phyloP scores from a whole-genome alignment of 2,888 invertebrate genomes.

The Caenorhabditis macrosperma region DNA sequence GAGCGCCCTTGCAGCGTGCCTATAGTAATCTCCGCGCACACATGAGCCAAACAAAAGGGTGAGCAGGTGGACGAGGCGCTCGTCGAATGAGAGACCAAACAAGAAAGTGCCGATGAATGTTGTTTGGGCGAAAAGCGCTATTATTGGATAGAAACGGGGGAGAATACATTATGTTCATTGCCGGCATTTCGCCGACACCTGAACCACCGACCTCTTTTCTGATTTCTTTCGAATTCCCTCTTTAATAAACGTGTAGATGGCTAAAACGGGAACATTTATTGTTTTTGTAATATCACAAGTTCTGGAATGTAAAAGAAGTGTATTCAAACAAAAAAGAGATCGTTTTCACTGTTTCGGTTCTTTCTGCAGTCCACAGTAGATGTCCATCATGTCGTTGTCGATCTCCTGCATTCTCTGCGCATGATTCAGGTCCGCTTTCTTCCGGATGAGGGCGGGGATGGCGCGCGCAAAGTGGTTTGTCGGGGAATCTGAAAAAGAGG shows the following conservation, averaged over 20 bases:
- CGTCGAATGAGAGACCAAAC: background rate
- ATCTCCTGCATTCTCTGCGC: conserved; percentile 38
- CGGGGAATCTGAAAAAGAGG: conserved; percentile 36
- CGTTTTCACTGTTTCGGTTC: conserved; percentile 11
- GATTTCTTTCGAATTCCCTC: too few species aligned
- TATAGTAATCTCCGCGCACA: background rate
- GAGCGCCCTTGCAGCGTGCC: background rate
- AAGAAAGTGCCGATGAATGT: background rate
- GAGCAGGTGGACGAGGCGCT: background rate
- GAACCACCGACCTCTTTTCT: too few species aligned
- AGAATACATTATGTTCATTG: too few species aligned
- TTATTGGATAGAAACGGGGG: too few species aligned
- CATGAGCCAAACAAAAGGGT: background rate
- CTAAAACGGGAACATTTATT: background rate
- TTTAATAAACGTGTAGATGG: too few species aligned
- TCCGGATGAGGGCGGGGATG: conserved; percentile 27
- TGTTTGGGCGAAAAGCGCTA: too few species aligned
- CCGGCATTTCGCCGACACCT: too few species aligned
- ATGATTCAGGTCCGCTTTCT: conserved; percentile 44
- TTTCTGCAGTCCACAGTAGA: conserved; percentile 28
- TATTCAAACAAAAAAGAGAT: background rate
- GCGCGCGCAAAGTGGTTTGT: conserved; percentile 27
- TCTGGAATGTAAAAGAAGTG: conserved; percentile 28
- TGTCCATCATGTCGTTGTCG: conserved; percentile 13
- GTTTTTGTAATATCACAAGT: conserved; percentile 19